phyloP scores from a whole-genome alignment of 2,888 invertebrate genomes.

The Harpalus rufipes region DNA sequence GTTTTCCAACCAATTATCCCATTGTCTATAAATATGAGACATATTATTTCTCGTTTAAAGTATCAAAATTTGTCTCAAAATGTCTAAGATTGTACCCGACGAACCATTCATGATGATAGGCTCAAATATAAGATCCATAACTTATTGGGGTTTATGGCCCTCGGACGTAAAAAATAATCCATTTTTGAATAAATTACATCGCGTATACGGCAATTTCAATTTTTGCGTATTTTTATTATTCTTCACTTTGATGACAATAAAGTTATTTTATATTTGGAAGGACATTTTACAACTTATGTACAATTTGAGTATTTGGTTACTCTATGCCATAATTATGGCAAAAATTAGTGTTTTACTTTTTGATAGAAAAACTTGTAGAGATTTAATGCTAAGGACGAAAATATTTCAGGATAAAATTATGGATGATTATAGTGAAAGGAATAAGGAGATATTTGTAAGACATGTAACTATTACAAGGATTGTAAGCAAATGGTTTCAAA shows the following conservation, averaged over 20 bases:
- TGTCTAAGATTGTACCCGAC: not conserved
- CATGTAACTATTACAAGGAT: not conserved
- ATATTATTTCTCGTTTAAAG: not conserved
- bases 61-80: not conserved
- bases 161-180: constrained; percentile 10
- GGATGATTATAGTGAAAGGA: not conserved
- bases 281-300: constrained; percentile 31
- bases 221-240: not conserved
- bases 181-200: constrained; percentile 13
- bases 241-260: not conserved
- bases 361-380: not conserved
- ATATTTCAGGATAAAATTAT: constrained; percentile 29
- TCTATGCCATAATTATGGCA: constrained; percentile 25
- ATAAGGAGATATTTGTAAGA: constrained; percentile 15
- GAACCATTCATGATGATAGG: constrained; percentile 25
- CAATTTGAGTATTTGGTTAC: constrained; percentile 31
- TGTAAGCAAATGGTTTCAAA: not conserved
- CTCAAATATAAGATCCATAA: constrained; percentile 30
- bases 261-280: constrained; percentile 31
- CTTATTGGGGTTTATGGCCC: constrained; percentile 32
- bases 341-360: constrained; percentile 19
- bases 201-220: not conserved
- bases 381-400: not conserved
- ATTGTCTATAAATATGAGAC: no score
- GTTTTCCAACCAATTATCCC: no score